phyloP scores from a whole-genome alignment of 2,888 invertebrate species.

The Epiperipatus broadwayi region DNA sequence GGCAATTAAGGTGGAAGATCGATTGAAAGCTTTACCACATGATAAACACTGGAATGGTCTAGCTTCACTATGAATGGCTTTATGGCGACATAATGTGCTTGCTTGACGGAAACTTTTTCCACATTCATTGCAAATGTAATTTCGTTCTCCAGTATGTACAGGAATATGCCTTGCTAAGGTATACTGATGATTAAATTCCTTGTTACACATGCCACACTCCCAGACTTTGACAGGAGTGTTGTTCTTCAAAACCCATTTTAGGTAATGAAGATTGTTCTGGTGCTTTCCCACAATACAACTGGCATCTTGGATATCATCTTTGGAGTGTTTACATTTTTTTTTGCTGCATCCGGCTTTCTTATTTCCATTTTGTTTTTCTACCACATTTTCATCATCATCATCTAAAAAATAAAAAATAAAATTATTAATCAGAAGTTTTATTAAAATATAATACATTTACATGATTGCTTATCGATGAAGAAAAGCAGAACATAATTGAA shows the following conservation, averaged over 20 bases:
- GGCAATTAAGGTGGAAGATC: constrained; percentile 57
- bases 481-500: too few species aligned
- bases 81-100: constrained; percentile 53
- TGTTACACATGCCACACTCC: constrained; percentile 53
- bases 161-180: constrained; percentile 54
- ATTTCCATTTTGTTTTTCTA: too few species aligned
- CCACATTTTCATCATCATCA: too few species aligned
- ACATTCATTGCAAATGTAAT: constrained; percentile 50
- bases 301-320: too few species aligned
- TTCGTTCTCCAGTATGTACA: constrained; percentile 53
- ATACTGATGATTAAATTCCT: constrained; percentile 55
- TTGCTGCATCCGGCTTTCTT: too few species aligned
- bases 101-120: constrained; percentile 38
- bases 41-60: constrained; percentile 49
- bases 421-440: too few species aligned
- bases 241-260: constrained; percentile 45
- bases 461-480: too few species aligned
- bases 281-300: too few species aligned
- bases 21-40: constrained; percentile 55
- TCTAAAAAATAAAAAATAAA: too few species aligned
- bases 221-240: constrained; percentile 47
- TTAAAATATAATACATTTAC: too few species aligned
- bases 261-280: constrained; percentile 41
- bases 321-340: too few species aligned
- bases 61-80: constrained; percentile 55